These are phyloP conservation scores for Rhamnusium bicolor DNA, from an alignment of 2,888 invertebrate species.

Conservation along the genomic window DNA sequence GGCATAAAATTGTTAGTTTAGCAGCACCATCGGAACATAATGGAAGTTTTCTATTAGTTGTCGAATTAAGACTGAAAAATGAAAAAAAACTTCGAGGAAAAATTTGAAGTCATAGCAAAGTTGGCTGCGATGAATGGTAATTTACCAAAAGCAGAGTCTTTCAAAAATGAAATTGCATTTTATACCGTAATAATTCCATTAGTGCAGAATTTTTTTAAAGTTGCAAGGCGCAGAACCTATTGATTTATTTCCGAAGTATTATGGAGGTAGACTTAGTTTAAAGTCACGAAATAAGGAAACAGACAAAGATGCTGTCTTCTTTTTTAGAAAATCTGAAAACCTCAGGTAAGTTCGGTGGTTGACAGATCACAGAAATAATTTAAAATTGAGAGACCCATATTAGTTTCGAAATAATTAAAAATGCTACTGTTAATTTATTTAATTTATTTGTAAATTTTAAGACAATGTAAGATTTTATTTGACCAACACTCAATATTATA, in stretches of 20 bases:
- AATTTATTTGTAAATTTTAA: no score
- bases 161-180: constrained; percentile 44
- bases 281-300: constrained; percentile 30
- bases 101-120: constrained; percentile 43
- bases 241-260: constrained; percentile 40
- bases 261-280: constrained; percentile 44
- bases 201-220: constrained; percentile 38
- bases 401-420: no score
- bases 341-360: constrained; percentile 45
- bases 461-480: no score
- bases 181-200: constrained; percentile 42
- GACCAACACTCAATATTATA: no score
- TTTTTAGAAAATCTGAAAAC: constrained; percentile 46
- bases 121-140: constrained; percentile 23
- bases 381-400: no score
- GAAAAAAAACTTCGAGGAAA: constrained; percentile 40
- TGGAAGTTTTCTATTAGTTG: constrained; percentile 42
- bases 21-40: constrained; percentile 46
- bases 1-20: constrained; percentile 31
- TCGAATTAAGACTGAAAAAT: constrained; percentile 39
- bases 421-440: no score
- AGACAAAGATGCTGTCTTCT: constrained; percentile 43
- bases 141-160: constrained; percentile 11
- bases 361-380: no score
- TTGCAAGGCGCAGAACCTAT: constrained; percentile 29